Evolutionary conservation across 2,113 vertebrate species (phyloP).

Genomic region (Vulpes lagopus): DNA sequence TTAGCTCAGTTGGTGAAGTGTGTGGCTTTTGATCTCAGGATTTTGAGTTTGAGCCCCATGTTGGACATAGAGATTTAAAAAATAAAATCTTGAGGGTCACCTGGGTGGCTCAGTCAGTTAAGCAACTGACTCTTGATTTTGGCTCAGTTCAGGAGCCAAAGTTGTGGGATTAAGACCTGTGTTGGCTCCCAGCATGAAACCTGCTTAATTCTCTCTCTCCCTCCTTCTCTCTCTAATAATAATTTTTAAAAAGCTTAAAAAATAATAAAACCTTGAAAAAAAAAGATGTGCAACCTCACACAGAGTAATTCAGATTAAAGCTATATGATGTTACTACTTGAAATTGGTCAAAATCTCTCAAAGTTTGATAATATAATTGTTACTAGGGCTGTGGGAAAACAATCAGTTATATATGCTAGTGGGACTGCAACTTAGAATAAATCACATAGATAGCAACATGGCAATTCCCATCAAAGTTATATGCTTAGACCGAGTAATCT

Average conservation of each 20-base stretch:
- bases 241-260: not conserved
- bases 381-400: not conserved
- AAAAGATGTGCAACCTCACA: not conserved
- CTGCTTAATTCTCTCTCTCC: too few species aligned
- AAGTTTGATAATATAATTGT: not conserved
- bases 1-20: not conserved
- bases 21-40: not conserved
- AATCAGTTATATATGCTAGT: not conserved
- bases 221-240: not conserved
- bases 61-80: too few species aligned
- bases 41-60: too few species aligned
- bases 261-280: not conserved
- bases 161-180: too few species aligned
- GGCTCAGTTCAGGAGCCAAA: too few species aligned
- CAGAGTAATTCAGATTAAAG: constrained; percentile 28
- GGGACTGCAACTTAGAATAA: not conserved
- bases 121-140: too few species aligned
- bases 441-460: not conserved
- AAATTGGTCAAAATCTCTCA: not conserved
- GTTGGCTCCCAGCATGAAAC: too few species aligned
- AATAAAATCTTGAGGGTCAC: too few species aligned
- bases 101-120: too few species aligned
- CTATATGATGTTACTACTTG: not conserved
- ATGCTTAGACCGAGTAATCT: not conserved
- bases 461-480: not conserved